Evolutionary conservation across 1,140 invertebrate genomes (phyloP).

Genomic region (Galleria mellonella): DNA sequence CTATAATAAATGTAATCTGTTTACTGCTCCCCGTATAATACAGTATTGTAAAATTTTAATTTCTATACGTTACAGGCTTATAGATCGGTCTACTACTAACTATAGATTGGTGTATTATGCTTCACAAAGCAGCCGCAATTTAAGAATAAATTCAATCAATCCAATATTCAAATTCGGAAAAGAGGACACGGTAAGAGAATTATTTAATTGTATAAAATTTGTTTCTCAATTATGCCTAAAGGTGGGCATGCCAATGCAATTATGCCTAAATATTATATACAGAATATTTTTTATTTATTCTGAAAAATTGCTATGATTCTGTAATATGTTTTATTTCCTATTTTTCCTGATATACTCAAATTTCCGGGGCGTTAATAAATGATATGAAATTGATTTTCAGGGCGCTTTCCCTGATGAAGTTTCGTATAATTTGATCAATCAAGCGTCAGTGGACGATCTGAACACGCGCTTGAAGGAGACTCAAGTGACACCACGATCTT

Average conservation of each 20-base stretch:
- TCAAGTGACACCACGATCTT: slow-evolving; percentile 71
- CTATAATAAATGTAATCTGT: no score
- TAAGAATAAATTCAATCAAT: slow-evolving; percentile 21
- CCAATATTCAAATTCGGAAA: slow-evolving; percentile 39
- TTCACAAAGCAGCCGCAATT: slow-evolving; percentile 52
- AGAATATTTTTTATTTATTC: no score
- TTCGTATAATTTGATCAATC: slow-evolving; percentile 77
- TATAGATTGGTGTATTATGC: slow-evolving; percentile 78
- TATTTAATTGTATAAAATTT: neutral
- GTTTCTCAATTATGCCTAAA: no score
- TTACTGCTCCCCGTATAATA: no score
- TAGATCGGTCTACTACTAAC: slow-evolving; percentile 23
- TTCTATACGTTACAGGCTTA: slow-evolving; percentile 24
- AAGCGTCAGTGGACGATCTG: slow-evolving; percentile 78
- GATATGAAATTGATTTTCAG: slow-evolving; percentile 26
- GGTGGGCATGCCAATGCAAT: no score
- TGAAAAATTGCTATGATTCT: no score
- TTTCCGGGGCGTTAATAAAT: no score
- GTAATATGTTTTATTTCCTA: no score
- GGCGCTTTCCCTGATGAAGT: slow-evolving; percentile 77
- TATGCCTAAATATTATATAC: no score
- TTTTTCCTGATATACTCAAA: no score
- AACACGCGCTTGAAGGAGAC: slow-evolving; percentile 67
- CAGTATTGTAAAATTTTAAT: no score
- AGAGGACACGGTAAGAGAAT: slow-evolving; percentile 50